Percentiles rank a stretch among this genome's conserved stretches.
Conservation (phyloP, 2,888 invertebrate genomes). For the Polymixis lichenea region DNA sequence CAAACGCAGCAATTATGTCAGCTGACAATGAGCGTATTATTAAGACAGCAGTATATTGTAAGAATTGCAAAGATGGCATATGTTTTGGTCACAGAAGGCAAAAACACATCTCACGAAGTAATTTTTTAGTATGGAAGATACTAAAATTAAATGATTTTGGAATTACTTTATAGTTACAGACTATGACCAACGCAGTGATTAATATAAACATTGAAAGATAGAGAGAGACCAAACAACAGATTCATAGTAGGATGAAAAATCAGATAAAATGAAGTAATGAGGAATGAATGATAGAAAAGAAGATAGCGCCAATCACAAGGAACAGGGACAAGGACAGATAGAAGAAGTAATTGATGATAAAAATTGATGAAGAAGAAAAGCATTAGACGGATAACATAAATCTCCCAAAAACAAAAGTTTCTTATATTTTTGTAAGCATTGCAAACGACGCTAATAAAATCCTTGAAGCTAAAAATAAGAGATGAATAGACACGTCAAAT, state of each 20-base stretch:
- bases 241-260: too few species aligned
- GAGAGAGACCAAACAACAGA: neutral
- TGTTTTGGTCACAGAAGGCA: neutral
- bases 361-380: neutral
- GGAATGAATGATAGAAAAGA: neutral
- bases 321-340: neutral
- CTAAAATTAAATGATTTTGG: too few species aligned
- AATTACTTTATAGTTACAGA: too few species aligned
- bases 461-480: constrained; percentile 15
- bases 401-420: neutral
- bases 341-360: neutral
- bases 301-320: neutral
- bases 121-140: neutral
- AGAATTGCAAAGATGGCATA: constrained; percentile 4
- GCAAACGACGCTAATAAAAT: neutral
- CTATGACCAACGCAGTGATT: neutral
- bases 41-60: constrained; percentile 12
- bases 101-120: neutral
- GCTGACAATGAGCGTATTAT: constrained; percentile 55
- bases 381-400: neutral
- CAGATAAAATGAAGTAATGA: too few species aligned
- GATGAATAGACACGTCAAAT: constrained; percentile 4
- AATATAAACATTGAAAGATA: neutral
- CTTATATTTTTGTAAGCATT: neutral
- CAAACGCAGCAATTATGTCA: constrained; percentile 45